Conservation (phyloP, 2,113 vertebrate genomes). For the Colius striatus region DNA sequence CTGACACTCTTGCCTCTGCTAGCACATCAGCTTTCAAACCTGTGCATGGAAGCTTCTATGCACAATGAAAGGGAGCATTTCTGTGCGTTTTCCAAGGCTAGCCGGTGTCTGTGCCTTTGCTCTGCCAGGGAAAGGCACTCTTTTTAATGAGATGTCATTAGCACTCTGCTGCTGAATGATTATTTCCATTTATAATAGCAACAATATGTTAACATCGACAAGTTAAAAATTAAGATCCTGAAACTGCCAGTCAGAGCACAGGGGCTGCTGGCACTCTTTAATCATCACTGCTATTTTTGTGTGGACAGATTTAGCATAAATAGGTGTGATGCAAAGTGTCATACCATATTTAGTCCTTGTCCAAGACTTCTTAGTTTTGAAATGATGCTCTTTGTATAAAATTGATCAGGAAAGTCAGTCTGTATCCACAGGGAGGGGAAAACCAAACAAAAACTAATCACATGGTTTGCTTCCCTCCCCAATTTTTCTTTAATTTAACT, state of each 20-base stretch:
- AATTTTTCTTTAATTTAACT: not conserved
- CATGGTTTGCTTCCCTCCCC: not conserved
- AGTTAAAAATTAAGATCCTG: not conserved
- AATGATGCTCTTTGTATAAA: not conserved
- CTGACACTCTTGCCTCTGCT: not conserved
- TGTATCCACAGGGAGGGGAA: not conserved
- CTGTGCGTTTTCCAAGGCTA: not conserved
- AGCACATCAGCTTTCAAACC: not conserved
- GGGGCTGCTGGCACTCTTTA: not conserved
- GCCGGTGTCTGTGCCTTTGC: not conserved
- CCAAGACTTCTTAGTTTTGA: not conserved
- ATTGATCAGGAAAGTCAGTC: not conserved
- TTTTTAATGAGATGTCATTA: not conserved
- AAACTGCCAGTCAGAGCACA: not conserved
- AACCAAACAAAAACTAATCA: accelerated
- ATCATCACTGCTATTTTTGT: not conserved
- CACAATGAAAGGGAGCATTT: not conserved
- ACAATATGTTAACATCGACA: not conserved
- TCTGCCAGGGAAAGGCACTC: not conserved
- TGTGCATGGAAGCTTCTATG: not conserved
- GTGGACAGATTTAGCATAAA: not conserved
- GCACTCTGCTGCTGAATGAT: not conserved
- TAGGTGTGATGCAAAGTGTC: not conserved
- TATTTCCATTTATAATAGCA: slow-evolving; percentile 1
- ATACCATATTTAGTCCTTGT: not conserved